Conservation (phyloP, 2,888 invertebrate genomes). For the Drosophila dives region DNA sequence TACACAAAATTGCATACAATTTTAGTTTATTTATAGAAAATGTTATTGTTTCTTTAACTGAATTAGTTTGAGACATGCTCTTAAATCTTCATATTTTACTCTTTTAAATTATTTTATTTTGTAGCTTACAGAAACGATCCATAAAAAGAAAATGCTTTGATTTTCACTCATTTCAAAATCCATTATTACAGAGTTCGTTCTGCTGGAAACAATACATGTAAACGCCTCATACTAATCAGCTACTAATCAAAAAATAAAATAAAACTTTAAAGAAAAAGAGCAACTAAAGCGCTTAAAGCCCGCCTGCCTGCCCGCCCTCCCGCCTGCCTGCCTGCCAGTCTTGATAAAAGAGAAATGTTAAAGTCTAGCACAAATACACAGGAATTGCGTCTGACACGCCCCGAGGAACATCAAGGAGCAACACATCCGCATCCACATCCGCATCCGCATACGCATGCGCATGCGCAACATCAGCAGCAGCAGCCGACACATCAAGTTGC, state of each 20-base stretch:
- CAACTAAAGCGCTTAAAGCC: constrained; percentile 30
- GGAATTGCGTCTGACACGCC: constrained; percentile 83
- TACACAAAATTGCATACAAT: neutral
- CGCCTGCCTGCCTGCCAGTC: constrained; percentile 48
- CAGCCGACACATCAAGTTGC: constrained; percentile 67
- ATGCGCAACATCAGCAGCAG: constrained; percentile 43
- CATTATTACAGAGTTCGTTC: constrained; percentile 42
- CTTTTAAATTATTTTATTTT: neutral
- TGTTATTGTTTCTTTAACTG: neutral
- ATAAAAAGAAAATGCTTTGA: constrained; percentile 8
- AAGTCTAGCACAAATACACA: constrained; percentile 83
- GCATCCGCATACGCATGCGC: constrained; percentile 52
- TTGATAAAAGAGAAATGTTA: constrained; percentile 75
- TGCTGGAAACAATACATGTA: constrained; percentile 28
- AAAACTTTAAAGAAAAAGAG: constrained; percentile 12
- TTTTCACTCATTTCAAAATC: constrained; percentile 15
- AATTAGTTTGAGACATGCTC: neutral
- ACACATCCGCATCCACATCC: constrained; percentile 42
- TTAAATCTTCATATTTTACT: neutral
- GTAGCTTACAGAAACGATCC: neutral
- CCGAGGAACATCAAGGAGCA: constrained; percentile 66
- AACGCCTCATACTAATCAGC: constrained; percentile 35
- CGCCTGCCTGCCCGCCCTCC: constrained; percentile 31
- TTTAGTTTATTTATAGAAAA: neutral
- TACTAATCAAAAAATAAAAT: constrained; percentile 29